phyloP scores from a whole-genome alignment of 2,888 invertebrate species.

The Psylliodes chrysocephalus region DNA sequence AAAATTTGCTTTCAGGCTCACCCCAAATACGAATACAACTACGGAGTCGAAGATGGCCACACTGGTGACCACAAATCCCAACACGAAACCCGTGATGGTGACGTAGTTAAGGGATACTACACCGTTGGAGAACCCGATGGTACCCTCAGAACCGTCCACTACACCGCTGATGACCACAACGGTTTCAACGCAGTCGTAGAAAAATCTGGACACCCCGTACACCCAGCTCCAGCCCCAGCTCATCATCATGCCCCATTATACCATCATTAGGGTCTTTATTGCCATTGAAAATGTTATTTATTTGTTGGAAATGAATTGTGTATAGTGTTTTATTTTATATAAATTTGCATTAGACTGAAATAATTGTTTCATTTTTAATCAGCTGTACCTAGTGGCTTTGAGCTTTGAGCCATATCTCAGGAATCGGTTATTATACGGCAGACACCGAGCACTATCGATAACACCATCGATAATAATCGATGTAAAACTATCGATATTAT shows the following conservation, averaged over 20 bases:
- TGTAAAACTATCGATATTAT: no score
- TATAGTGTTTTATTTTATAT: constrained; percentile 2
- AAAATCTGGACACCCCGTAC: constrained; percentile 71
- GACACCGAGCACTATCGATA: no score
- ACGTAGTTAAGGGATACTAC: constrained; percentile 65
- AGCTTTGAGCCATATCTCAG: no score
- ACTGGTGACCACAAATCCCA: constrained; percentile 71
- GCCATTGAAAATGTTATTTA: background rate
- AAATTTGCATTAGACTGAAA: constrained; percentile 13
- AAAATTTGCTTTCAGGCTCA: constrained; percentile 61
- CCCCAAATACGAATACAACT: constrained; percentile 68
- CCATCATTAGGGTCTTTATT: constrained; percentile 3
- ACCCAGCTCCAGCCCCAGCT: constrained; percentile 43
- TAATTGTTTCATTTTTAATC: constrained; percentile 2
- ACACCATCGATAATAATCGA: no score
- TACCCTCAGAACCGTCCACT: constrained; percentile 54
- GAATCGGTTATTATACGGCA: no score
- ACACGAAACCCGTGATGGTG: constrained; percentile 70
- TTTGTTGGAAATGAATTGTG: constrained; percentile 6
- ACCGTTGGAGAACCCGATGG: constrained; percentile 56
- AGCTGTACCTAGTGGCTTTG: no score
- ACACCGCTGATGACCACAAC: constrained; percentile 55
- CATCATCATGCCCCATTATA: constrained; percentile 15
- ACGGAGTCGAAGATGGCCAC: constrained; percentile 68
- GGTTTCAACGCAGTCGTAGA: constrained; percentile 70